phyloP scores from a whole-genome alignment of 2,797 vertebrate species.

The Anguilla anguilla region DNA sequence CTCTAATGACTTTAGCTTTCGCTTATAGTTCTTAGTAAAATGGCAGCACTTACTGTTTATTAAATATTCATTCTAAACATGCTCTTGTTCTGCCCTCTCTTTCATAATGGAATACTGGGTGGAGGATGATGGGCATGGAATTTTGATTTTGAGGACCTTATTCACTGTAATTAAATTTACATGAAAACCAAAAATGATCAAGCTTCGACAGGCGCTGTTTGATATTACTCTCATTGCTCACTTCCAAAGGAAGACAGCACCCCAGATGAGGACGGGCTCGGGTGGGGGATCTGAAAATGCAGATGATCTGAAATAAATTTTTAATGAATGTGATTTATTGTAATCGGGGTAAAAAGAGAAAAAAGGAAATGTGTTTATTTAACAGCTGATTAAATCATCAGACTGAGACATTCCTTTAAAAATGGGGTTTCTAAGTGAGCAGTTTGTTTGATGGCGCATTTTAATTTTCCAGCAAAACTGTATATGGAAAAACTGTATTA shows the following conservation, averaged over 20 bases:
- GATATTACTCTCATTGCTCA: conserved; percentile 55
- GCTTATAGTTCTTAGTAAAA: conserved; percentile 47
- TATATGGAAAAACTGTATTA: conserved; percentile 18
- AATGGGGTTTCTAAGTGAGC: conserved; percentile 59
- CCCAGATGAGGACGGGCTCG: conserved; percentile 61
- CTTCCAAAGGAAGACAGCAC: conserved; percentile 57
- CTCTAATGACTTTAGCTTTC: background rate
- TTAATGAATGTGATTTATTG: conserved; percentile 65
- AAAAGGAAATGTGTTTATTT: conserved; percentile 60
- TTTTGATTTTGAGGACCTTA: conserved; percentile 57
- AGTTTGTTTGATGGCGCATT: conserved; percentile 65
- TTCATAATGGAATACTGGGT: conserved; percentile 23
- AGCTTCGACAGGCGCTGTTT: conserved; percentile 49
- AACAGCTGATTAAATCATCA: conserved; percentile 64
- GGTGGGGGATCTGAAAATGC: conserved; percentile 62
- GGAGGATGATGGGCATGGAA: conserved; percentile 37
- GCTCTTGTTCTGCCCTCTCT: conserved; percentile 20
- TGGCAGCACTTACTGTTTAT: conserved; percentile 62
- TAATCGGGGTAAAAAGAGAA: conserved; percentile 57
- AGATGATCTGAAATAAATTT: conserved; percentile 66
- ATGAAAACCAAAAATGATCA: conserved; percentile 55
- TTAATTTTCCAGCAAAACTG: conserved; percentile 54
- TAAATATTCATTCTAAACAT: conserved; percentile 60
- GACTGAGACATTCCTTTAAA: conserved; percentile 19
- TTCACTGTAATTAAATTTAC: conserved; percentile 41